Percentiles rank a stretch among this genome's conserved stretches.
These are phyloP conservation scores for Melolontha melolontha DNA, from an alignment of 2,888 invertebrate genomes.

Conservation along the genomic window DNA sequence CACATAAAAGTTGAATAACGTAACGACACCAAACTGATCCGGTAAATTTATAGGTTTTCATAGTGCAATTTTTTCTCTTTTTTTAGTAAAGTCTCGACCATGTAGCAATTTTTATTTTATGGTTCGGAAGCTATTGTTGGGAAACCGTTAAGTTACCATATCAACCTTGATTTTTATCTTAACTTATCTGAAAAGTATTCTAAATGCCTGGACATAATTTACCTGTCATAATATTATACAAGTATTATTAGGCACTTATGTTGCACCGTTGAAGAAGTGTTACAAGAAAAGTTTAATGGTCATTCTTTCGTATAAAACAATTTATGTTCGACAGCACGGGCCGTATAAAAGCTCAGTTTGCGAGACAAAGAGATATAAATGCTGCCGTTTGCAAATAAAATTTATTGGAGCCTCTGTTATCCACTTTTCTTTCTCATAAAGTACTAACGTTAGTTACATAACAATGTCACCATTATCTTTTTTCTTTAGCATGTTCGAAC, in stretches of 20 bases:
- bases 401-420: constrained; percentile 44
- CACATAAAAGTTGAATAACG: constrained; percentile 57
- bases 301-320: constrained; percentile 49
- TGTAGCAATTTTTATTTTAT: constrained; percentile 55
- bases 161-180: constrained; percentile 45
- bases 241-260: not conserved
- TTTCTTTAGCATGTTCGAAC: constrained; percentile 6
- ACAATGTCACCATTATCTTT: not conserved
- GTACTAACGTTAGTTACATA: not conserved
- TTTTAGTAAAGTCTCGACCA: constrained; percentile 51
- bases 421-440: constrained; percentile 17
- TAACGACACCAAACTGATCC: constrained; percentile 52
- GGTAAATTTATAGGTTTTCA: constrained; percentile 54
- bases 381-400: constrained; percentile 48
- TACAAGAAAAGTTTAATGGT: constrained; percentile 44
- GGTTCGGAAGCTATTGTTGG: constrained; percentile 50
- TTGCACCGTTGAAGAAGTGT: constrained; percentile 36
- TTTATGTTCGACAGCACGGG: constrained; percentile 47
- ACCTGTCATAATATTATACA: constrained; percentile 20
- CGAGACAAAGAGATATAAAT: constrained; percentile 48
- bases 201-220: constrained; percentile 25
- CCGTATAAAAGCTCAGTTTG: constrained; percentile 43
- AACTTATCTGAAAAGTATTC: constrained; percentile 29
- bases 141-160: constrained; percentile 50
- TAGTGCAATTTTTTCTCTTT: constrained; percentile 51